Evolutionary conservation across 2,797 vertebrate genomes (phyloP).

Genomic region (Chrysolophus pictus): DNA sequence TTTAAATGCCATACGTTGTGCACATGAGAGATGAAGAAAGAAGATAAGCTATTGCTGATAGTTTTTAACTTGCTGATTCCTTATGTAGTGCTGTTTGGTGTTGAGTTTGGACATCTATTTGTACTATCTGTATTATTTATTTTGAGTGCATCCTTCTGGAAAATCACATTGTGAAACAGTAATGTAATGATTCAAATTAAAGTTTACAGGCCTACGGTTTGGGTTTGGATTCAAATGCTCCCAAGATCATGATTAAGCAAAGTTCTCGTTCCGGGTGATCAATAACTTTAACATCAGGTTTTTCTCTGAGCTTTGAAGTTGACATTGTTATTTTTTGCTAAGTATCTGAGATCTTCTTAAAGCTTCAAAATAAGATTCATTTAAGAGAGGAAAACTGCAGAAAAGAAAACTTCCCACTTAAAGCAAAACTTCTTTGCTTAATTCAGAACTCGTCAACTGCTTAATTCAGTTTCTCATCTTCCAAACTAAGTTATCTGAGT

Average conservation of each 20-base stretch:
- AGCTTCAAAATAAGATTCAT: background rate
- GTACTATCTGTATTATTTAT: background rate
- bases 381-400: background rate
- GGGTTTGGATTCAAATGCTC: background rate
- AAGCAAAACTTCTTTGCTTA: background rate
- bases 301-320: background rate
- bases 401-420: background rate
- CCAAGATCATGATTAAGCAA: background rate
- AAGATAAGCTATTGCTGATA: background rate
- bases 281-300: background rate
- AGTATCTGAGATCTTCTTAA: background rate
- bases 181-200: background rate
- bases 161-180: conserved; percentile 27
- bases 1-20: background rate
- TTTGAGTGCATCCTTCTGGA: background rate
- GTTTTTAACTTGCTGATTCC: conserved; percentile 1
- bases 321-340: background rate
- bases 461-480: background rate
- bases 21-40: background rate
- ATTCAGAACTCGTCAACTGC: background rate
- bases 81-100: background rate
- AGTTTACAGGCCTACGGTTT: background rate
- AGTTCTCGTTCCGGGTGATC: background rate
- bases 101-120: background rate
- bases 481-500: background rate